A percentile compares a stretch with the other conserved stretches of the same genome.
Conservation (phyloP, 1,140 invertebrate genomes). For the Mizuhopecten yessoensis region DNA sequence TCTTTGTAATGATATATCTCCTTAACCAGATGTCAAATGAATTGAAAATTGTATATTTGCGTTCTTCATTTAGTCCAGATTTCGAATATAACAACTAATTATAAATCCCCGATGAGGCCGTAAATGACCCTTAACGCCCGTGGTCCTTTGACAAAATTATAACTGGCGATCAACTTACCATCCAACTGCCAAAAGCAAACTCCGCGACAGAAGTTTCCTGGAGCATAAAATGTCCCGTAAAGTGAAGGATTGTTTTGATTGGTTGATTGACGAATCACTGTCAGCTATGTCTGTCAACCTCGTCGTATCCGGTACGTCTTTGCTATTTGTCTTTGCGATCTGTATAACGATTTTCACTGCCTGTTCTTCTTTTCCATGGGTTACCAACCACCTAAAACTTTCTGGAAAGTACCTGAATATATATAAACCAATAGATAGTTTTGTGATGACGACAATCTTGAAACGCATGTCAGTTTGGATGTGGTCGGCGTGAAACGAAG, state of each 20-base stretch:
- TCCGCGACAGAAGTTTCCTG: neutral
- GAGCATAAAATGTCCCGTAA: neutral
- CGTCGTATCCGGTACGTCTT: constrained; percentile 43
- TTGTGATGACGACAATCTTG: too few species aligned
- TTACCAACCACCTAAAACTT: constrained; percentile 61
- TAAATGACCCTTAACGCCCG: too few species aligned
- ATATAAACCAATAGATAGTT: too few species aligned
- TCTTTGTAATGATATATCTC: too few species aligned
- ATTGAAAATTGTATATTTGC: too few species aligned
- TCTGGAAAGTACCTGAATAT: constrained; percentile 56
- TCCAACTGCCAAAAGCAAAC: neutral
- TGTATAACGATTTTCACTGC: constrained; percentile 50
- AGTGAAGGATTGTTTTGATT: neutral
- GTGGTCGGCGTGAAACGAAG: too few species aligned
- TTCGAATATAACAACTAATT: too few species aligned
- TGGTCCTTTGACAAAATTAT: too few species aligned
- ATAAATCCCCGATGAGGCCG: too few species aligned
- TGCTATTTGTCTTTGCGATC: constrained; percentile 50
- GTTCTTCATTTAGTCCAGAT: too few species aligned
- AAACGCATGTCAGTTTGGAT: too few species aligned
- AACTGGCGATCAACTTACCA: neutral
- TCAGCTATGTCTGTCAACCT: neutral
- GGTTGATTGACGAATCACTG: neutral
- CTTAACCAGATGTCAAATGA: too few species aligned
- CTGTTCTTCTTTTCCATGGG: constrained; percentile 44